These are phyloP conservation scores for Pionites leucogaster DNA, from an alignment of 2,113 vertebrate genomes.

Conservation along the genomic window DNA sequence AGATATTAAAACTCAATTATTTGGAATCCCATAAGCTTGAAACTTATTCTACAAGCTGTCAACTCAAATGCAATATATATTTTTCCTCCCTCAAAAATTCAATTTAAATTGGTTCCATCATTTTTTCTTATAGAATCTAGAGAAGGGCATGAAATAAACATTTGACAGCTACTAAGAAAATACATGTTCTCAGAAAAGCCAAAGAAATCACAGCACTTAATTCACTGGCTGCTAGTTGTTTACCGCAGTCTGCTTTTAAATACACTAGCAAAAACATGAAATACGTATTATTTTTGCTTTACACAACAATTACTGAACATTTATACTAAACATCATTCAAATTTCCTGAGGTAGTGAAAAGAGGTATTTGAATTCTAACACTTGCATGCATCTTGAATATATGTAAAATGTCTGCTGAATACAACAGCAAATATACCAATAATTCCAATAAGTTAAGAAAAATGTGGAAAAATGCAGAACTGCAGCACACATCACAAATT, in stretches of 20 bases:
- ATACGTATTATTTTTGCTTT: background rate
- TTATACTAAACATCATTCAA: background rate
- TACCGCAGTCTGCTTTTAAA: background rate
- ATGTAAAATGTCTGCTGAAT: background rate
- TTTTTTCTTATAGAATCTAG: background rate
- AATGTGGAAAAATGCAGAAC: background rate
- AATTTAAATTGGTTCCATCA: background rate
- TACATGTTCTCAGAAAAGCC: background rate
- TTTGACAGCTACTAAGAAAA: background rate
- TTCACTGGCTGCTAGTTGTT: background rate
- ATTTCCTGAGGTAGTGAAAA: background rate
- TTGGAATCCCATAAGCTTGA: background rate
- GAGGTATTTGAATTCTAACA: background rate
- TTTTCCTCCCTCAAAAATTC: background rate
- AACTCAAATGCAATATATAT: conserved; percentile 34
- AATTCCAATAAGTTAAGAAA: background rate
- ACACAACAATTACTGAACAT: background rate
- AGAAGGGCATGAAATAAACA: conserved; percentile 13
- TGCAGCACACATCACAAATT: background rate
- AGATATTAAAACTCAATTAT: conserved; percentile 12
- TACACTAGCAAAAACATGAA: background rate
- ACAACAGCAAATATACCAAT: background rate
- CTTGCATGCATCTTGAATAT: background rate
- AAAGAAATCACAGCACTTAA: background rate
- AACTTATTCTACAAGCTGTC: conserved; percentile 10